Conservation (phyloP, 2,113 vertebrate genomes). For the Nothobranchius kuhntae region DNA sequence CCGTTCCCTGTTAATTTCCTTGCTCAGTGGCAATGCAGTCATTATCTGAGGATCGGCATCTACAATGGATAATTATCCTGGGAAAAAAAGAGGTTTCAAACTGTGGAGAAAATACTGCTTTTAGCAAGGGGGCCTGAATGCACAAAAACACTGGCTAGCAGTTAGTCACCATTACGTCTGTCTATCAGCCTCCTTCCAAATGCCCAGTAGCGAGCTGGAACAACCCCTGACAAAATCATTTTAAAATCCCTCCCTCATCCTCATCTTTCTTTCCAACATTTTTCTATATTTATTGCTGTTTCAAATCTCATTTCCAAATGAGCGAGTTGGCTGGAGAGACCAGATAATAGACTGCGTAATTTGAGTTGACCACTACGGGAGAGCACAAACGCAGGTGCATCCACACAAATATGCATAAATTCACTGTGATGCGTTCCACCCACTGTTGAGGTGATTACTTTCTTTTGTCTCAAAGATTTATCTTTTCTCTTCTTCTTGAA, state of each 20-base stretch:
- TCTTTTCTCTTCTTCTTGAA: constrained; percentile 1
- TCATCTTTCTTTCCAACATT: constrained; percentile 2
- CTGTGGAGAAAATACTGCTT: constrained; percentile 72
- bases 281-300: constrained; percentile 66
- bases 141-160: constrained; percentile 59
- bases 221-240: constrained; percentile 59
- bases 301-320: constrained; percentile 71
- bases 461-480: constrained; percentile 55
- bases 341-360: constrained; percentile 66
- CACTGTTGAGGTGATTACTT: constrained; percentile 43
- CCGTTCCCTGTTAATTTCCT: constrained; percentile 75
- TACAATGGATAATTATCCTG: constrained; percentile 78
- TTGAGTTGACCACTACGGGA: constrained; percentile 53
- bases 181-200: constrained; percentile 44
- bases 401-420: background rate
- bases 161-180: constrained; percentile 59
- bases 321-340: constrained; percentile 62
- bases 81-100: constrained; percentile 70
- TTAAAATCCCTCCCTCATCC: constrained; percentile 30
- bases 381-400: constrained; percentile 42
- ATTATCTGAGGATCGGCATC: constrained; percentile 79
- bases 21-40: constrained; percentile 75
- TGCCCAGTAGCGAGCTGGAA: constrained; percentile 54
- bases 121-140: constrained; percentile 52
- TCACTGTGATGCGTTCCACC: constrained; percentile 29